Percentiles rank a stretch among this genome's conserved stretches.
phyloP scores from a whole-genome alignment of 2,797 vertebrate genomes.

The Urophycis tenuis region DNA sequence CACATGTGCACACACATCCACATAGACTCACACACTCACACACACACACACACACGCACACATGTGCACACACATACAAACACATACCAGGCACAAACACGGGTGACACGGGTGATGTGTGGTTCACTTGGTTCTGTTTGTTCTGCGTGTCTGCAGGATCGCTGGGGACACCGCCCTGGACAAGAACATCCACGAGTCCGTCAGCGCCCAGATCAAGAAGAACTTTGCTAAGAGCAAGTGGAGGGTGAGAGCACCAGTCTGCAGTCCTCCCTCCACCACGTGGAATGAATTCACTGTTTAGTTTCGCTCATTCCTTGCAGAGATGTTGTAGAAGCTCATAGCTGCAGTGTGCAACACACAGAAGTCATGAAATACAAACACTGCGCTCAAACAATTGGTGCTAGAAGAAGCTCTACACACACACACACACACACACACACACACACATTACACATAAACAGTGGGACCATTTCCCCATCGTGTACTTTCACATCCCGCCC shows the following conservation, averaged over 20 bases:
- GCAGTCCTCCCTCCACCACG: neutral
- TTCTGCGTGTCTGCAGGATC: conserved; percentile 73
- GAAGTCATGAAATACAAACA: neutral
- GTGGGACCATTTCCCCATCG: too few species aligned
- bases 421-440: too few species aligned
- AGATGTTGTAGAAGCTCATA: neutral
- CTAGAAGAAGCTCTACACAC: neutral
- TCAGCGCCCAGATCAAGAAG: conserved; percentile 96
- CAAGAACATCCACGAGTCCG: conserved; percentile 97
- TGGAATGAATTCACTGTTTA: neutral
- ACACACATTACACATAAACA: neutral
- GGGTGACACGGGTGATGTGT: neutral
- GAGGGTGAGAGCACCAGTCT: conserved; percentile 74
- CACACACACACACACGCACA: neutral
- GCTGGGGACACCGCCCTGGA: conserved; percentile 92
- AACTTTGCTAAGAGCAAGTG: conserved; percentile 98
- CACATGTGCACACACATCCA: neutral
- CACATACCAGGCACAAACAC: neutral
- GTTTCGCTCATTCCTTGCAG: neutral
- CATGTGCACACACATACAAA: neutral
- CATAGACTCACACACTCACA: neutral
- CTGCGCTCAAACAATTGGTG: neutral
- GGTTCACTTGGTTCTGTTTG: neutral
- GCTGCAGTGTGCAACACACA: neutral
- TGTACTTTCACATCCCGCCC: neutral